Conservation (phyloP, 30 jellyfish, hydroid and myxozoan genomes). For the Pelagia noctiluca region DNA sequence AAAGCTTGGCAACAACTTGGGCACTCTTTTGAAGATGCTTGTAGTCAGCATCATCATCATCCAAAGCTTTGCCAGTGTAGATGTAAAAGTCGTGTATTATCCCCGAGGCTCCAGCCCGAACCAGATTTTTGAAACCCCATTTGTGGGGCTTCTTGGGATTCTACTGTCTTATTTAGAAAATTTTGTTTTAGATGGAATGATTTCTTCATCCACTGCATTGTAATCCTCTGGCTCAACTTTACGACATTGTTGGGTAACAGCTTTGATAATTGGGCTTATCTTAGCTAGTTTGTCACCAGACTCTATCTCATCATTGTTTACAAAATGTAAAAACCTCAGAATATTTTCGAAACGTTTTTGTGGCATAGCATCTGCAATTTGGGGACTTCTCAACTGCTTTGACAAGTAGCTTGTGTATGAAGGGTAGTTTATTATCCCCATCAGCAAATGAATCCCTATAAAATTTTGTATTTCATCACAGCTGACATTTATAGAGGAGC, state of each 20-base stretch:
- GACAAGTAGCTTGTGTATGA: conserved; percentile 64
- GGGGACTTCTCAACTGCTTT: conserved; percentile 49
- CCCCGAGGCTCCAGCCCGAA: conserved; percentile 62
- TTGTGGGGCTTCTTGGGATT: too few relatives aligned
- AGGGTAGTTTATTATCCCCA: conserved; percentile 66
- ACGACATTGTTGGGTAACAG: conserved; percentile 36
- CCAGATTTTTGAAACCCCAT: conserved; percentile 67
- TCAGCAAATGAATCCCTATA: conserved; percentile 57
- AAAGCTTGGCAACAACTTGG: conserved; percentile 54
- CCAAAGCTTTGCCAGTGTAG: conserved; percentile 52
- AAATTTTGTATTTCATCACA: conserved; percentile 42
- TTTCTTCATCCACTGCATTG: conserved; percentile 39
- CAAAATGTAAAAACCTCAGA: conserved; percentile 48
- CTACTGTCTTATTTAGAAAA: too few relatives aligned
- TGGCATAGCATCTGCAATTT: conserved; percentile 47
- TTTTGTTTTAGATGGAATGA: too few relatives aligned
- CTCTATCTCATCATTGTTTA: conserved; percentile 23
- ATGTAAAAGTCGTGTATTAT: conserved; percentile 40
- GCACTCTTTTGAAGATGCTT: conserved; percentile 39
- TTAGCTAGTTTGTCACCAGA: conserved; percentile 51
- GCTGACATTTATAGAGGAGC: conserved; percentile 42
- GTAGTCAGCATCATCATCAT: conserved; percentile 3
- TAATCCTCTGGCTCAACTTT: conserved; percentile 46
- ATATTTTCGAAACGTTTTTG: conserved; percentile 47
- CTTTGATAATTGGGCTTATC: conserved; percentile 38